phyloP scores from a whole-genome alignment of 2,797 vertebrate species.

The Geotrypetes seraphini region DNA sequence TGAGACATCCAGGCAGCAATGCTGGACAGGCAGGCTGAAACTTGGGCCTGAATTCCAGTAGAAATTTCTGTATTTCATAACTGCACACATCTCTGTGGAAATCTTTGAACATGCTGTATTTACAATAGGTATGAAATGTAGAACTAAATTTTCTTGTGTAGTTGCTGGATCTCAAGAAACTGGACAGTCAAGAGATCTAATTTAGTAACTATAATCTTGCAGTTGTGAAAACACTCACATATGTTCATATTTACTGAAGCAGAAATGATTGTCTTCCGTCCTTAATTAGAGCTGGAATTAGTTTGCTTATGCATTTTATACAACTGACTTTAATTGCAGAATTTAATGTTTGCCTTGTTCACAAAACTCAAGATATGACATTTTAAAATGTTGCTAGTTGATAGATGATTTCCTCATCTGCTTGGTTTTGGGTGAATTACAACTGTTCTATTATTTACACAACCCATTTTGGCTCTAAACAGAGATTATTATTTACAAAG shows the following conservation, averaged over 20 bases:
- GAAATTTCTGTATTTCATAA: not conserved
- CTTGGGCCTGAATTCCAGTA: too few relatives aligned
- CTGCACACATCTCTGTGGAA: constrained; percentile 4
- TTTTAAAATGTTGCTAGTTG: constrained; percentile 11
- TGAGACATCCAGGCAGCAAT: too few relatives aligned
- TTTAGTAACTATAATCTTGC: constrained; percentile 18
- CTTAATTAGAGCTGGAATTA: constrained; percentile 28
- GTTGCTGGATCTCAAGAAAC: constrained; percentile 7
- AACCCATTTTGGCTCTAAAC: constrained; percentile 41
- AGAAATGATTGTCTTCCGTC: constrained; percentile 28
- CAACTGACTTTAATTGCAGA: constrained; percentile 16
- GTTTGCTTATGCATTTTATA: constrained; percentile 28
- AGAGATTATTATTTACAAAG: constrained; percentile 47
- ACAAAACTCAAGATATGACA: constrained; percentile 16
- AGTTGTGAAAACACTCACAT: constrained; percentile 38
- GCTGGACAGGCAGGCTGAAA: too few relatives aligned
- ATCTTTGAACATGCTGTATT: constrained; percentile 1
- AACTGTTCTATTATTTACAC: constrained; percentile 32
- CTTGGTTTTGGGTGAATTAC: constrained; percentile 41
- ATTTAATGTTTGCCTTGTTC: constrained; percentile 25
- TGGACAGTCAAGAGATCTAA: constrained; percentile 20
- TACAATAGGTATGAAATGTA: constrained; percentile 6
- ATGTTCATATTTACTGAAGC: constrained; percentile 31
- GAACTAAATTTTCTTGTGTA: not conserved
- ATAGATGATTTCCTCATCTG: constrained; percentile 10